Conservation (phyloP, 2,797 vertebrate genomes). For the Pogonophryne albipinna region DNA sequence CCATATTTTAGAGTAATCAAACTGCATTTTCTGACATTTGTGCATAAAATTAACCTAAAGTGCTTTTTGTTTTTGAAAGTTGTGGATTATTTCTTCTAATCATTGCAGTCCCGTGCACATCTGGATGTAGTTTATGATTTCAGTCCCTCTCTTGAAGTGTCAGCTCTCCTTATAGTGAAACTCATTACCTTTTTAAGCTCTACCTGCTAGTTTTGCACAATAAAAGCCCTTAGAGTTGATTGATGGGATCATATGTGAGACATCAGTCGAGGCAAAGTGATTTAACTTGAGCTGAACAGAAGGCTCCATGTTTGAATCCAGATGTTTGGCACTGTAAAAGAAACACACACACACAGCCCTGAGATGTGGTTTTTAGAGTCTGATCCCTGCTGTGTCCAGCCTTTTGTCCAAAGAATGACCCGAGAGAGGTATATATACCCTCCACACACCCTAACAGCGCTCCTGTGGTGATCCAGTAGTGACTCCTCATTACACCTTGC, state of each 20-base stretch:
- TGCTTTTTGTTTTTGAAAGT: no score
- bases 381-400: slow-evolving; percentile 9
- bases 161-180: neutral
- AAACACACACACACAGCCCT: slow-evolving; percentile 52
- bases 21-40: no score
- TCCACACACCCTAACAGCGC: neutral
- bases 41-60: no score
- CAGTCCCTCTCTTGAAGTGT: neutral
- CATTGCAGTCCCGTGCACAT: neutral
- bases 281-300: slow-evolving; percentile 60
- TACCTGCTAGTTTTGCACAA: neutral
- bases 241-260: slow-evolving; percentile 6
- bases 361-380: slow-evolving; percentile 40
- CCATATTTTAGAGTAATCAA: no score
- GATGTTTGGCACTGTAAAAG: slow-evolving; percentile 64
- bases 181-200: no score
- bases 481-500: neutral
- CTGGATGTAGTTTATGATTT: slow-evolving; percentile 16
- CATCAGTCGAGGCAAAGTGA: slow-evolving; percentile 35
- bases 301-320: slow-evolving; percentile 59
- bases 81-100: no score
- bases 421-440: neutral
- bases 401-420: neutral
- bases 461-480: slow-evolving; percentile 28
- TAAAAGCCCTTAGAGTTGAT: slow-evolving; percentile 6